These are phyloP conservation scores for Aptenodytes forsteri DNA, from an alignment of 2,113 vertebrate genomes.

Conservation along the genomic window DNA sequence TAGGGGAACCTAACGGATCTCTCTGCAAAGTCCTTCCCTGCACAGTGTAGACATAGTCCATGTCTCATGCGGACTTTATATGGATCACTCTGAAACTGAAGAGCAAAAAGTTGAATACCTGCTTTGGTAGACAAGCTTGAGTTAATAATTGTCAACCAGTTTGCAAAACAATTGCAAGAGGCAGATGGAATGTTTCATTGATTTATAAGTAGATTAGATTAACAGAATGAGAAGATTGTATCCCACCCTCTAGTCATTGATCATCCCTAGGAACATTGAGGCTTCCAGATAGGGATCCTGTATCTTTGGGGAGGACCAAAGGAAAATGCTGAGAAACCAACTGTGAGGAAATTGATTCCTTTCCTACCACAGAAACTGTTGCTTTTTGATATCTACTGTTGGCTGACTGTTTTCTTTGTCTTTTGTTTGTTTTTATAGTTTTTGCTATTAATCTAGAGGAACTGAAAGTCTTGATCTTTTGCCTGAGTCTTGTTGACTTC, in stretches of 20 bases:
- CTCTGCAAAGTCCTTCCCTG: not conserved
- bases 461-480: not conserved
- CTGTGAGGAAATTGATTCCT: not conserved
- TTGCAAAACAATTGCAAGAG: not conserved
- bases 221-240: not conserved
- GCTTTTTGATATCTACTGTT: not conserved
- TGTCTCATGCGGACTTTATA: not conserved
- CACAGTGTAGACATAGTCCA: not conserved
- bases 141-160: not conserved
- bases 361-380: not conserved
- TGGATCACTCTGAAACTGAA: not conserved
- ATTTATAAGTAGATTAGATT: not conserved
- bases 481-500: not conserved
- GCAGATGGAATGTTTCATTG: not conserved
- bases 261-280: not conserved
- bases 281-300: not conserved
- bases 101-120: not conserved
- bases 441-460: not conserved
- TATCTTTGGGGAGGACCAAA: not conserved
- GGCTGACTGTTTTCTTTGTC: not conserved
- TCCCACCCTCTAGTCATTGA: not conserved
- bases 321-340: not conserved
- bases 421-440: not conserved
- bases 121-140: not conserved
- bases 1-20: not conserved